Conservation (phyloP, 2,888 invertebrate species). For the Hypena proboscidalis region DNA sequence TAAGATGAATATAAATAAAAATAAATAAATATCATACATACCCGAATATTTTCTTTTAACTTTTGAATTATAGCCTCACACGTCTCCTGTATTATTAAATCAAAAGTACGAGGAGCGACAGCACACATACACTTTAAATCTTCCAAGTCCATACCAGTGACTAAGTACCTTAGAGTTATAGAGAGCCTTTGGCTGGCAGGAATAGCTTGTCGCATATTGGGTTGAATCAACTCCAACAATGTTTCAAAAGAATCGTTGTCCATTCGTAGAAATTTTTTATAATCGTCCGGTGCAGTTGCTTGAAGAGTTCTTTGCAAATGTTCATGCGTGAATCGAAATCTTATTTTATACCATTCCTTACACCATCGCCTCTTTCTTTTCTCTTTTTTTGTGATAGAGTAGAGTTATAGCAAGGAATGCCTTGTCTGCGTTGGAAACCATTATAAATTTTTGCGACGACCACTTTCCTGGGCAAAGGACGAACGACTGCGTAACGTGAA, state of each 20-base stretch:
- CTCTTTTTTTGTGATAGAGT: background rate
- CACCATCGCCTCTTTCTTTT: slow-evolving; percentile 8
- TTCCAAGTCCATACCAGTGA: slow-evolving; percentile 17
- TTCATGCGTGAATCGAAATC: slow-evolving; percentile 16
- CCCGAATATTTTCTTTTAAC: no score
- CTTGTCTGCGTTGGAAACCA: no score
- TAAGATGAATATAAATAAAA: no score
- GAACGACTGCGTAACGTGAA: no score
- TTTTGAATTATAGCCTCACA: slow-evolving; percentile 14
- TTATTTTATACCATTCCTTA: slow-evolving; percentile 8
- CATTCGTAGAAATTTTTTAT: slow-evolving; percentile 11
- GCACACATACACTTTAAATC: slow-evolving; percentile 15
- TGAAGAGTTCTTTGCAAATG: slow-evolving; percentile 1
- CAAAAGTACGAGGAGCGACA: slow-evolving; percentile 16
- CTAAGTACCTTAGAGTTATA: slow-evolving; percentile 21
- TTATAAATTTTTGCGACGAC: no score
- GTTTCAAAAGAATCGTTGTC: slow-evolving; percentile 21
- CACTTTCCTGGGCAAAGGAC: no score
- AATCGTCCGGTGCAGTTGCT: slow-evolving; percentile 12
- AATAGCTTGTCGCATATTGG: slow-evolving; percentile 19
- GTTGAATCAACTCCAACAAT: slow-evolving; percentile 23
- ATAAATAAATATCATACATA: no score
- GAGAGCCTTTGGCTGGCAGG: slow-evolving; percentile 20
- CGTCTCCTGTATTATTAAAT: slow-evolving; percentile 17
- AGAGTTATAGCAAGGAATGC: slow-evolving; percentile 1